Base-by-base conservation (phyloP, 2,113 vertebrate species). In the Morone saxatilis region DNA sequence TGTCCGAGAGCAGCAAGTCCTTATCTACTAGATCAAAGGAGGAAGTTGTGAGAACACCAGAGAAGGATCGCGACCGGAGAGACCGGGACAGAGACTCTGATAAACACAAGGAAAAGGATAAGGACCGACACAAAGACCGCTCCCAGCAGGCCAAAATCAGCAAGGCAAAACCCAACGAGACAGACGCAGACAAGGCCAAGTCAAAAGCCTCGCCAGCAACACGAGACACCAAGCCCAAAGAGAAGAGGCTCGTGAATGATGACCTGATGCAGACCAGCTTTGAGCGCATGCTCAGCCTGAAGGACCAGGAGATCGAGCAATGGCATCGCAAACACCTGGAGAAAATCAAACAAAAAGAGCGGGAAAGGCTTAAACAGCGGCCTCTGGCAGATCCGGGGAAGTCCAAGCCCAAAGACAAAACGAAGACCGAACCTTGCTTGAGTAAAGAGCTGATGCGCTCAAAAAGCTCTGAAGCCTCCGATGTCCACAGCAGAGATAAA, bases 231-330 rank as follows among this genome's bases (percentile, higher is more conserved):
- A 96, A 97, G 68, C 98, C 98, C 69, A 99, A 98, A 94, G 98
- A 99, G 74, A 99, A 99, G 80, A 95, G 97, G 66, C 93, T 99
- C 7, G 97, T 99, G n/a, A 99, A 99, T 0, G 98, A 99, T 51
- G 98, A 99, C 91, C 93, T 99, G 87, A 99, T 99, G 98, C 97
- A 99, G 93, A 99, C 98, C 63, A 99, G 98, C 94, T 99, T 99
- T 25, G 98, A 99, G 94, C 95, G 98, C 80, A 99, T 99, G 98
- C 96, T 99, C 54, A 99, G 98, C 84, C 94, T 99, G 72, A 99
- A 99, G 92, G 98, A 99, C 87, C 94, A 98, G 86, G 98, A 99
- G 93, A 99, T 99, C 78, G 98, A 99, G 91, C 98, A 98, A 91
- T 99, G 98, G 98, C 98, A 99, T 50, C 97, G 96, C 70, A 99